phyloP scores from a whole-genome alignment of 1,140 invertebrate genomes.

The Calycopis cecrops region DNA sequence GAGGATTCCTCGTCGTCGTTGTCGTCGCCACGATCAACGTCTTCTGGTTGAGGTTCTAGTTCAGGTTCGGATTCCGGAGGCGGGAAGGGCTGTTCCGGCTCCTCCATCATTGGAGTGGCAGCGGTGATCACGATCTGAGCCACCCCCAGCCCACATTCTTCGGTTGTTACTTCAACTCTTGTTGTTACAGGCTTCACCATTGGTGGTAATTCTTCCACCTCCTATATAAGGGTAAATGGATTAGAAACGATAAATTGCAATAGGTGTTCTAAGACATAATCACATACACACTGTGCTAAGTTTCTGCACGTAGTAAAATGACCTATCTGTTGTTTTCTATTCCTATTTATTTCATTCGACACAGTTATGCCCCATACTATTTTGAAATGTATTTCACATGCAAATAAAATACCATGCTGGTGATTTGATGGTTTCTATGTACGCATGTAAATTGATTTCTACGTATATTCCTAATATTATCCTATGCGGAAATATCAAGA shows the following conservation, averaged over 20 bases:
- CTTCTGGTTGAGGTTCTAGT: slow-evolving; percentile 50
- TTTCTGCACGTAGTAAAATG: background rate
- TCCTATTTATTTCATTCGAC: background rate
- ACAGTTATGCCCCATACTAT: no score
- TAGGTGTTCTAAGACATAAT: background rate
- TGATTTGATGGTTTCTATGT: slow-evolving; percentile 20
- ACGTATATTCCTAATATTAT: background rate
- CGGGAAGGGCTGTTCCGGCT: slow-evolving; percentile 82
- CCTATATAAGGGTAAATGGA: slow-evolving; percentile 28
- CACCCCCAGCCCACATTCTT: slow-evolving; percentile 79
- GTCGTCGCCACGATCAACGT: slow-evolving; percentile 39
- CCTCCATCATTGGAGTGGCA: slow-evolving; percentile 90
- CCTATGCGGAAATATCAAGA: background rate
- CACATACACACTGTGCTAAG: background rate
- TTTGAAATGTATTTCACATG: slow-evolving; percentile 11
- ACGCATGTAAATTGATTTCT: slow-evolving; percentile 7
- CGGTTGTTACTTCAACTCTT: slow-evolving; percentile 47
- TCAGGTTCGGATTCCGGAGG: slow-evolving; percentile 68
- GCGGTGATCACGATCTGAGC: slow-evolving; percentile 92
- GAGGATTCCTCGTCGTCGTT: slow-evolving; percentile 60
- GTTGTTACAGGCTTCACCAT: slow-evolving; percentile 52
- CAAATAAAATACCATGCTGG: slow-evolving; percentile 27
- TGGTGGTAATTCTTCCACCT: slow-evolving; percentile 41
- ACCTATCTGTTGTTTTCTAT: slow-evolving; percentile 6
- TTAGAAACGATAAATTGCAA: background rate